A percentile compares a stretch with the other conserved stretches of the same genome.
Conservation (phyloP, 2,797 vertebrate species). For the Staurois parvus region DNA sequence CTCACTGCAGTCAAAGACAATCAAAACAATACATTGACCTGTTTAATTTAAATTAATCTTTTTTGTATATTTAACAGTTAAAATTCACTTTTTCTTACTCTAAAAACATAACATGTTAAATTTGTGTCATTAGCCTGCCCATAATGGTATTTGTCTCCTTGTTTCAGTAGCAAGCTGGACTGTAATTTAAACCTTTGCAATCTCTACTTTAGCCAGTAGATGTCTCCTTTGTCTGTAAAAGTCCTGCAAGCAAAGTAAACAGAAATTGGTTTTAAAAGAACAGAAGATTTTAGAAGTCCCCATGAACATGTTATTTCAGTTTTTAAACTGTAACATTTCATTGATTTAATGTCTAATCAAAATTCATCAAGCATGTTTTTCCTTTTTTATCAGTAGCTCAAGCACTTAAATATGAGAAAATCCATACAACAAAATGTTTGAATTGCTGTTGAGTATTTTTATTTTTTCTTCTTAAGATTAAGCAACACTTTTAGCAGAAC, state of each 20-base stretch:
- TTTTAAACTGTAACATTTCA: constrained; percentile 37
- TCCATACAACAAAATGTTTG: constrained; percentile 37
- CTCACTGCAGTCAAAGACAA: no score
- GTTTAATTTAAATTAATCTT: neutral
- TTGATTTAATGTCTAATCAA: constrained; percentile 36
- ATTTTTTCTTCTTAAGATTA: neutral
- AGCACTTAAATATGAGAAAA: constrained; percentile 31
- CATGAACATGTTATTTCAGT: constrained; percentile 26
- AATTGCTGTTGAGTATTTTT: constrained; percentile 19
- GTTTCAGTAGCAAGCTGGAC: neutral
- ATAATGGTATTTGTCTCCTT: neutral
- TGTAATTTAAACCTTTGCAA: constrained; percentile 5
- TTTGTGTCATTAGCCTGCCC: neutral
- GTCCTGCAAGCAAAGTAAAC: constrained; percentile 27
- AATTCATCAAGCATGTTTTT: constrained; percentile 11
- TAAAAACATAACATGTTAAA: neutral
- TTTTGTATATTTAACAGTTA: neutral
- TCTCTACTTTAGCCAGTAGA: constrained; percentile 45
- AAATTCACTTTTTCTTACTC: neutral
- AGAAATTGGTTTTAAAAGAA: constrained; percentile 28
- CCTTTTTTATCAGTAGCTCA: constrained; percentile 15
- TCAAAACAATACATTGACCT: neutral
- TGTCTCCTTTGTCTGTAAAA: constrained; percentile 44
- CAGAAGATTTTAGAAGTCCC: constrained; percentile 14
- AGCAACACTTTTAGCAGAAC: no score